phyloP scores from a whole-genome alignment of 2,888 invertebrate species.

The Bibio marci region DNA sequence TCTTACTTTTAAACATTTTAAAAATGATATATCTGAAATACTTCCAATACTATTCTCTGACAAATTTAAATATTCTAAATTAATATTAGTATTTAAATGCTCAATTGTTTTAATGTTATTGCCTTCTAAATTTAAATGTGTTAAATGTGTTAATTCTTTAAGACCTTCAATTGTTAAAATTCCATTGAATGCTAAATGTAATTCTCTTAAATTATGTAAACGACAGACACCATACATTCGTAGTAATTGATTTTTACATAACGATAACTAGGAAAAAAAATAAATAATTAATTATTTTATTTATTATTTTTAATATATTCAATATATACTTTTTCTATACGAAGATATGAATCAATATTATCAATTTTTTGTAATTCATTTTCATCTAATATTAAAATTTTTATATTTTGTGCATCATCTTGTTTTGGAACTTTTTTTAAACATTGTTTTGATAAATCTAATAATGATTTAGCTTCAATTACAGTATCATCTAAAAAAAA shows the following conservation, averaged over 20 bases:
- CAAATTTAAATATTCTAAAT: slow-evolving; percentile 69
- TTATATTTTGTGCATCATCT: slow-evolving; percentile 47
- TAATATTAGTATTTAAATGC: slow-evolving; percentile 64
- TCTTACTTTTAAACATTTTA: slow-evolving; percentile 68
- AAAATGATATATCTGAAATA: slow-evolving; percentile 67
- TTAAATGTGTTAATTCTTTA: slow-evolving; percentile 63
- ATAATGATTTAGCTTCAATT: no score
- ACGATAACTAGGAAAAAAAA: slow-evolving; percentile 49
- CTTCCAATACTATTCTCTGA: slow-evolving; percentile 78
- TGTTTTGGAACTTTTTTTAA: slow-evolving; percentile 62
- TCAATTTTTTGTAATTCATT: slow-evolving; percentile 78
- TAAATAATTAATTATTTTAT: slow-evolving; percentile 3
- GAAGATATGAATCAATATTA: slow-evolving; percentile 65
- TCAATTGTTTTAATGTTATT: slow-evolving; percentile 90
- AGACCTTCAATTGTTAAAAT: slow-evolving; percentile 80
- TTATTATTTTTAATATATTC: slow-evolving; percentile 2
- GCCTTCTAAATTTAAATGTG: slow-evolving; percentile 66
- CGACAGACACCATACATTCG: slow-evolving; percentile 78
- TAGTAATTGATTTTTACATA: slow-evolving; percentile 67
- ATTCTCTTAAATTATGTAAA: slow-evolving; percentile 57
- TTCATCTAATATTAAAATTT: slow-evolving; percentile 61
- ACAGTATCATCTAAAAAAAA: no score
- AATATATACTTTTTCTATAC: slow-evolving; percentile 52
- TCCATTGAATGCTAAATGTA: slow-evolving; percentile 75
- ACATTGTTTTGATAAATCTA: slow-evolving; percentile 64